phyloP scores from a whole-genome alignment of 2,113 vertebrate species.

The Odocoileus hemionus region DNA sequence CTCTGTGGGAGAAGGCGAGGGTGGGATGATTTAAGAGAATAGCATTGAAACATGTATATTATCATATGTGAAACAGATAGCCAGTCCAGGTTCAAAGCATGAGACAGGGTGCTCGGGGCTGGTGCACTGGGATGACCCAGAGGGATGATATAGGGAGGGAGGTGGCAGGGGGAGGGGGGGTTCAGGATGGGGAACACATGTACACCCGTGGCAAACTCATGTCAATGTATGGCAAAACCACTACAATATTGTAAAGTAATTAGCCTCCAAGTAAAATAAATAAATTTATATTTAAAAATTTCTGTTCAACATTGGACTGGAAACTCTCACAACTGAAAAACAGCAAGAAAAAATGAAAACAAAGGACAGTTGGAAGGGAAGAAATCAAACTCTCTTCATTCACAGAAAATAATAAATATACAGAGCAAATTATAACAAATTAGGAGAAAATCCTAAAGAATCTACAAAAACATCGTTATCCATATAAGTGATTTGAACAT shows the following conservation, averaged over 20 bases:
- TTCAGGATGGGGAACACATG: too few species aligned
- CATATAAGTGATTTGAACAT: too few species aligned
- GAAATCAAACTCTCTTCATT: not conserved
- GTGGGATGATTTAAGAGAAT: not conserved
- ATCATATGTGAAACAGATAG: not conserved
- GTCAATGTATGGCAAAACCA: too few species aligned
- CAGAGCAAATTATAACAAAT: not conserved
- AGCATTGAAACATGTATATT: not conserved
- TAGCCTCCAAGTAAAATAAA: not conserved
- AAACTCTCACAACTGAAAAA: not conserved
- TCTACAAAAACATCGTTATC: not conserved
- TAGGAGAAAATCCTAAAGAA: not conserved
- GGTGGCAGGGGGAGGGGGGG: too few species aligned
- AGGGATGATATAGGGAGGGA: too few species aligned
- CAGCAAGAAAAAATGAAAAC: not conserved
- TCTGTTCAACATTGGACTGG: not conserved
- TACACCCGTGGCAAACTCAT: fast-evolving
- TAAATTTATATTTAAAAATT: not conserved
- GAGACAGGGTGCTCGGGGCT: too few species aligned
- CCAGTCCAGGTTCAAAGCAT: not conserved
- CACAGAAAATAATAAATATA: too few species aligned
- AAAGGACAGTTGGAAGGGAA: not conserved
- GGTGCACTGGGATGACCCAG: too few species aligned
- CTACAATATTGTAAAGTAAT: too few species aligned
- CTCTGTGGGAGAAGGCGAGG: not conserved